phyloP scores from a whole-genome alignment of 2,797 vertebrate species.

The Pseudotriccus pelzelni region DNA sequence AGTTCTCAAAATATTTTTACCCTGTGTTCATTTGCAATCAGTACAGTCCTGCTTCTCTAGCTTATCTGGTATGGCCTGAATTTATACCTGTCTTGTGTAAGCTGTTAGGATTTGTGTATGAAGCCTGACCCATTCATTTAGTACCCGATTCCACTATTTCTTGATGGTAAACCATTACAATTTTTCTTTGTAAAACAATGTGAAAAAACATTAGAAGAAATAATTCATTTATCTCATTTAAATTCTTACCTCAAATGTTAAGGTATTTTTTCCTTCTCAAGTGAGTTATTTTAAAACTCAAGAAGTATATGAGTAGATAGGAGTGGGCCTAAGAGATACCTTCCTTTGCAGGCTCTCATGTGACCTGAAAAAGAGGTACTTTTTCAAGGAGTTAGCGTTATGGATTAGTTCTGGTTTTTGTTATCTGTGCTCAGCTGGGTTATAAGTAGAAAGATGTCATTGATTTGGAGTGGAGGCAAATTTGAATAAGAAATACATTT shows the following conservation, averaged over 20 bases:
- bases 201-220: background rate
- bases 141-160: background rate
- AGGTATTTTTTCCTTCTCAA: background rate
- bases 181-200: background rate
- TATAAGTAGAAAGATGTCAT: background rate
- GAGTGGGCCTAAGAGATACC: background rate
- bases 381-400: background rate
- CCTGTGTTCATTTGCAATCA: background rate
- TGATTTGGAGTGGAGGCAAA: background rate
- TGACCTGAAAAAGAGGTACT: background rate
- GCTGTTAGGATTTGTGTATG: background rate
- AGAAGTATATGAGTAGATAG: background rate
- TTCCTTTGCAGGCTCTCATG: background rate
- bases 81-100: background rate
- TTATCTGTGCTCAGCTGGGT: background rate
- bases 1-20: background rate
- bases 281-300: background rate
- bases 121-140: background rate
- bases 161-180: background rate
- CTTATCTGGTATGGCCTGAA: background rate
- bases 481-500: background rate
- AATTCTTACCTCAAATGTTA: background rate
- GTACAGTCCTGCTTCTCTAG: background rate
- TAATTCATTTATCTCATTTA: background rate
- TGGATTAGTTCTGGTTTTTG: background rate